Percentiles rank a stretch among this genome's conserved stretches.
Evolutionary conservation across 2,888 invertebrate species (phyloP).

Genomic region (Sarcophaga variegata): DNA sequence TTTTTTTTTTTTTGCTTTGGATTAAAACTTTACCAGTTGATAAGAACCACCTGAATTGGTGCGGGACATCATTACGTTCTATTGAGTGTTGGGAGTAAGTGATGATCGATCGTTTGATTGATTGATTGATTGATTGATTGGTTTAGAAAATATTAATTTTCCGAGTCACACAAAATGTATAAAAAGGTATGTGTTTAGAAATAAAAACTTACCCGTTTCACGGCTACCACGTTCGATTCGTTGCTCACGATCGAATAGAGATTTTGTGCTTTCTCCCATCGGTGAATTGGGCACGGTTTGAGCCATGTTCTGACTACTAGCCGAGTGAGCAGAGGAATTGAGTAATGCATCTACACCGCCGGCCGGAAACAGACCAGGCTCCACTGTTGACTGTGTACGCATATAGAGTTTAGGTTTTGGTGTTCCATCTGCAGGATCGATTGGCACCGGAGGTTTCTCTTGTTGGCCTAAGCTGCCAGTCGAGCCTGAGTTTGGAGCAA

Average conservation of each 20-base stretch:
- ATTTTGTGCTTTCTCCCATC: conserved; percentile 74
- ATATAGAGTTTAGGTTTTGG: conserved; percentile 76
- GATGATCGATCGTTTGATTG: too few relatives aligned
- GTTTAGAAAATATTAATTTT: conserved; percentile 65
- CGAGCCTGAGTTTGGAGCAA: conserved; percentile 81
- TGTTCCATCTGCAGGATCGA: conserved; percentile 86
- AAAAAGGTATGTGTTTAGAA: neutral
- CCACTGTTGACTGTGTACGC: conserved; percentile 78
- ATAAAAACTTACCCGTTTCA: conserved; percentile 77
- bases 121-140: conserved; percentile 30
- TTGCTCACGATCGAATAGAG: conserved; percentile 75
- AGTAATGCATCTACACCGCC: conserved; percentile 81
- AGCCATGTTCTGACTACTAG: conserved; percentile 72
- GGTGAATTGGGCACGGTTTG: conserved; percentile 76
- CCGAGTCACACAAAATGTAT: conserved; percentile 24
- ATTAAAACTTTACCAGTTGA: conserved; percentile 79
- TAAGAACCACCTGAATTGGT: conserved; percentile 80
- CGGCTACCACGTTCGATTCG: conserved; percentile 73
- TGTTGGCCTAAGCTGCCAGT: conserved; percentile 74
- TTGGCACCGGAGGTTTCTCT: conserved; percentile 82
- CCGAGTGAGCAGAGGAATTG: conserved; percentile 79
- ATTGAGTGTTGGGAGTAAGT: conserved; percentile 37
- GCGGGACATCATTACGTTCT: conserved; percentile 78
- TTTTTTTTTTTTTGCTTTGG: conserved; percentile 35
- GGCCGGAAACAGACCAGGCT: conserved; percentile 77